These are phyloP conservation scores for Dromius quadrimaculatus DNA, from an alignment of 2,888 invertebrate species.

Conservation along the genomic window DNA sequence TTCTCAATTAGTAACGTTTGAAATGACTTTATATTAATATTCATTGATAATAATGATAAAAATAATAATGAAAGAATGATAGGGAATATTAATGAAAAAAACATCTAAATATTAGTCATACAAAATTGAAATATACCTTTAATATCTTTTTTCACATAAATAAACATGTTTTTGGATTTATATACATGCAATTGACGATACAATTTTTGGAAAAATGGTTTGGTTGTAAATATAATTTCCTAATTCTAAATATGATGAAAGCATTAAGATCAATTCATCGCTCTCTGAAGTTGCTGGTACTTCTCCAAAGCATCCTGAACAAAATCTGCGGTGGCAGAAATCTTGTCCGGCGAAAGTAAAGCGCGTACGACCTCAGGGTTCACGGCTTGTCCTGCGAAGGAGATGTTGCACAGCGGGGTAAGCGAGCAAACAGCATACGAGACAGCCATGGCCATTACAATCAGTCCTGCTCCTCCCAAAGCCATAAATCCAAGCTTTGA, in stretches of 20 bases:
- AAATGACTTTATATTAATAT: too few species aligned
- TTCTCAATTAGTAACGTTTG: not conserved
- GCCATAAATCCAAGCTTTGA: constrained; percentile 66
- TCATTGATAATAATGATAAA: too few species aligned
- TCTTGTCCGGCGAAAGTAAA: constrained; percentile 71
- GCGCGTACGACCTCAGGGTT: constrained; percentile 70
- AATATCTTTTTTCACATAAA: too few species aligned
- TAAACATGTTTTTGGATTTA: too few species aligned
- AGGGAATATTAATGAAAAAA: too few species aligned
- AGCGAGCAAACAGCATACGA: constrained; percentile 73
- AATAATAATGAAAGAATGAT: too few species aligned
- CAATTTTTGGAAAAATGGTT: too few species aligned
- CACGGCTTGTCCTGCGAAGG: constrained; percentile 59
- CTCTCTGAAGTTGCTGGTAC: constrained; percentile 66
- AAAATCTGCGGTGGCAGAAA: constrained; percentile 72
- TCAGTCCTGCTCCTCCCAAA: constrained; percentile 65
- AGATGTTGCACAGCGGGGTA: constrained; percentile 73
- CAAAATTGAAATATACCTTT: too few species aligned
- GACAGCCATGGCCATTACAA: constrained; percentile 70
- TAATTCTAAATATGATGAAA: not conserved
- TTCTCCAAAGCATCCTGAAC: constrained; percentile 74
- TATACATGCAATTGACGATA: too few species aligned
- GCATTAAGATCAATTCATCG: constrained; percentile 52
- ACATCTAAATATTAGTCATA: too few species aligned
- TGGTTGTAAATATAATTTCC: not conserved